These are phyloP conservation scores for Muntiacus reevesi DNA, from an alignment of 2,113 vertebrate species.

Conservation along the genomic window DNA sequence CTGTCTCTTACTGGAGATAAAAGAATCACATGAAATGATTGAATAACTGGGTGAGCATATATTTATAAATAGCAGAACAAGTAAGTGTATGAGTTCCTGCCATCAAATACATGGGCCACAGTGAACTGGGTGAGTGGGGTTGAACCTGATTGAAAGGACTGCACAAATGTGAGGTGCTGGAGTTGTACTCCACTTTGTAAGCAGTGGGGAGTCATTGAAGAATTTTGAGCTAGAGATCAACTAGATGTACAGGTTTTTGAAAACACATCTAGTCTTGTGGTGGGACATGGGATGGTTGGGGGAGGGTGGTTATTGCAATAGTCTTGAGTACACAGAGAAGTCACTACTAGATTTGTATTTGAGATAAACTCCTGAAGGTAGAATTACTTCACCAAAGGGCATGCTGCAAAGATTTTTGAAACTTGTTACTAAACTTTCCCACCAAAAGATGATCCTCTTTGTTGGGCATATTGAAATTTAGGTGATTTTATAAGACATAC, in stretches of 20 bases:
- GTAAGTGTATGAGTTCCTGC: fast-evolving
- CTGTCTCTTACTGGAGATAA: background rate
- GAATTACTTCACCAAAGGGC: background rate
- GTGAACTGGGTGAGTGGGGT: background rate
- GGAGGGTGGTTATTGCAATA: background rate
- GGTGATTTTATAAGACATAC: background rate
- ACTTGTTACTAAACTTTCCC: background rate
- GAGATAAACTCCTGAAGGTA: background rate
- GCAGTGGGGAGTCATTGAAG: background rate
- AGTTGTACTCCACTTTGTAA: background rate
- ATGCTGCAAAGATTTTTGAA: background rate
- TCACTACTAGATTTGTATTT: background rate
- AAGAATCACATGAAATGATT: background rate
- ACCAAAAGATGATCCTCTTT: background rate
- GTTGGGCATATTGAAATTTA: background rate
- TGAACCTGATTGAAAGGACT: background rate
- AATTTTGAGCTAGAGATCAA: background rate
- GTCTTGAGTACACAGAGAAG: background rate
- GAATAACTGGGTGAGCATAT: background rate
- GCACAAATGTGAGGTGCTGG: background rate
- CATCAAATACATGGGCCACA: fast-evolving
- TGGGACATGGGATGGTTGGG: background rate
- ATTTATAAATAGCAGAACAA: background rate
- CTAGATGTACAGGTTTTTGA: background rate
- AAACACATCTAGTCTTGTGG: background rate